These are phyloP conservation scores for Galerucella calmariensis DNA, from an alignment of 2,888 invertebrate genomes.

Conservation along the genomic window DNA sequence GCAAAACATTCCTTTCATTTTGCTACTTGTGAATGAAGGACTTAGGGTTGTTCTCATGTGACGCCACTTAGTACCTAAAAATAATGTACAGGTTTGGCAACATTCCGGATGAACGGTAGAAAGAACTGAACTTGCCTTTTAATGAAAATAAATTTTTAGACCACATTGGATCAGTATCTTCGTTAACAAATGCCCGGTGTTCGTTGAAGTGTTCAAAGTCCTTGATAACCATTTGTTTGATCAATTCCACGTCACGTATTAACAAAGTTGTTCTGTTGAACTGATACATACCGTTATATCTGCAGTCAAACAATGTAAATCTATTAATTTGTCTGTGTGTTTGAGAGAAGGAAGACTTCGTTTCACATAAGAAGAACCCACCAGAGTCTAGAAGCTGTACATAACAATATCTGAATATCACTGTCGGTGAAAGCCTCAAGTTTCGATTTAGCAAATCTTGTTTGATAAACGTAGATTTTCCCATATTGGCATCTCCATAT, in stretches of 20 bases:
- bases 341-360: too few relatives aligned
- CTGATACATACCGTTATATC: constrained; percentile 32
- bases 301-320: not conserved
- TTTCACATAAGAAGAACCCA: too few relatives aligned
- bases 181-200: constrained; percentile 22
- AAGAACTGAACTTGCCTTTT: constrained; percentile 23
- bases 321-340: too few relatives aligned
- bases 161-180: constrained; percentile 27
- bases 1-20: constrained; percentile 49
- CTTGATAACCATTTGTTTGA: constrained; percentile 27
- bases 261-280: constrained; percentile 21
- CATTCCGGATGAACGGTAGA: too few relatives aligned
- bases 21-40: constrained; percentile 59
- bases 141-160: constrained; percentile 28
- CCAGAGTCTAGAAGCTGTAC: too few relatives aligned
- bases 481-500: too few relatives aligned
- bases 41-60: constrained; percentile 65
- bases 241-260: constrained; percentile 22
- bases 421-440: too few relatives aligned
- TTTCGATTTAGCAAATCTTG: too few relatives aligned
- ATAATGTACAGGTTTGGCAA: too few relatives aligned
- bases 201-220: constrained; percentile 35
- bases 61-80: constrained; percentile 50
- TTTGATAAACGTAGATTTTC: too few relatives aligned
- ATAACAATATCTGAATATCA: too few relatives aligned